These are phyloP conservation scores for Drosophila neonasuta DNA, from an alignment of 2,888 invertebrate genomes.

Conservation along the genomic window DNA sequence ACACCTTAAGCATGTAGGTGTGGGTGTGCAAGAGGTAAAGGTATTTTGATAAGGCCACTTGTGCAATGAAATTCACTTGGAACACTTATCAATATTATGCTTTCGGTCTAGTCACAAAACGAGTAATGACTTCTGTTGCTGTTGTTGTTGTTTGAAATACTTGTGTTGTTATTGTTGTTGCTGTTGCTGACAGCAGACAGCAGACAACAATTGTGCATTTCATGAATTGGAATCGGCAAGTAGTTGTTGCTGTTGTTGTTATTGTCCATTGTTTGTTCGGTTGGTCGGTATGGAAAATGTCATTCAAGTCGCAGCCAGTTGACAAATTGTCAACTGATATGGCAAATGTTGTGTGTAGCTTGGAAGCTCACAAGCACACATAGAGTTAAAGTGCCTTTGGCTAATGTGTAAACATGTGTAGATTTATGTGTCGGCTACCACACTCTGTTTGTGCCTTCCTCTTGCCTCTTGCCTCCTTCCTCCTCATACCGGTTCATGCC, in stretches of 20 bases:
- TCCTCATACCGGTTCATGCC: neutral
- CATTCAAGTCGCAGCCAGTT: conserved; percentile 69
- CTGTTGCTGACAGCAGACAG: conserved; percentile 41
- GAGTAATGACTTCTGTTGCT: conserved; percentile 48
- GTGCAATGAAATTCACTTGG: conserved; percentile 22
- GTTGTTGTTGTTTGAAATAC: conserved; percentile 18
- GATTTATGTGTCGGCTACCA: conserved; percentile 58
- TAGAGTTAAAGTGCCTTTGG: conserved; percentile 47
- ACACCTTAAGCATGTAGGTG: neutral
- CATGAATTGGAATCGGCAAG: conserved; percentile 66
- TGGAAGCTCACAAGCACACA: conserved; percentile 35
- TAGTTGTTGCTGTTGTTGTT: conserved; percentile 19
- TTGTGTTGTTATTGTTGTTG: conserved; percentile 30
- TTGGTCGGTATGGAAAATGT: conserved; percentile 61
- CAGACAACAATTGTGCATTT: conserved; percentile 77
- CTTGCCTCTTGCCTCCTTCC: neutral
- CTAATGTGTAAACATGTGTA: conserved; percentile 63
- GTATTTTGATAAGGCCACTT: conserved; percentile 42
- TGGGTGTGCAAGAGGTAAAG: conserved; percentile 1
- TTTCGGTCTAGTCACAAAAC: conserved; percentile 19
- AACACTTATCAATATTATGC: conserved; percentile 39
- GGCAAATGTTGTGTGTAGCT: conserved; percentile 57
- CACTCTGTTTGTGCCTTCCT: conserved; percentile 22
- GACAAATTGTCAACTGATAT: conserved; percentile 78
- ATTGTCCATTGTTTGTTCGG: conserved; percentile 59